These are phyloP conservation scores for Leptinotarsa texana DNA, from an alignment of 1,140 invertebrate genomes.

Conservation along the genomic window DNA sequence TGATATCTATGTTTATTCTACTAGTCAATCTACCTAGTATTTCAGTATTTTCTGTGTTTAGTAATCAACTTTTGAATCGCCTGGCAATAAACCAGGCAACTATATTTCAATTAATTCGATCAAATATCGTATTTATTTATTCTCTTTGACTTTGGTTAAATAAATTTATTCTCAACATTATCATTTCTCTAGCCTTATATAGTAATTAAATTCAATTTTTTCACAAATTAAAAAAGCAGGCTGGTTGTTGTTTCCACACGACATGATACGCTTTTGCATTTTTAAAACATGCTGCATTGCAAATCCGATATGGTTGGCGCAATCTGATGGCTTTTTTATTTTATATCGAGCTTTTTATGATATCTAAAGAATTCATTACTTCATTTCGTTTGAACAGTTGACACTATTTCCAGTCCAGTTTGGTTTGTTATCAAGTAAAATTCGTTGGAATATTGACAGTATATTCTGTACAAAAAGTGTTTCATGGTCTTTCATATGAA, in stretches of 20 bases:
- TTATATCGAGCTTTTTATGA: background rate
- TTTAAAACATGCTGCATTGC: constrained; percentile 6
- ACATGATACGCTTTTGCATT: constrained; percentile 15
- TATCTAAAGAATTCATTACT: constrained; percentile 19
- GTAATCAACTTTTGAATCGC: too few relatives aligned
- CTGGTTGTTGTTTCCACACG: background rate
- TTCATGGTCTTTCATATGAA: too few relatives aligned
- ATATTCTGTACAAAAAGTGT: too few relatives aligned
- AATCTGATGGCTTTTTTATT: constrained; percentile 8
- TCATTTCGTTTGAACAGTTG: background rate
- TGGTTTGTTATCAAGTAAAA: background rate
- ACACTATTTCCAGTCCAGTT: background rate
- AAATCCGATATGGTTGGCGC: background rate
- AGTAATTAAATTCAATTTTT: background rate
- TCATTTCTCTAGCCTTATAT: too few relatives aligned
- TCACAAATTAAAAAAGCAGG: background rate
- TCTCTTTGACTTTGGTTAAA: too few relatives aligned
- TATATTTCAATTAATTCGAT: too few relatives aligned
- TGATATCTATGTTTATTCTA: too few relatives aligned
- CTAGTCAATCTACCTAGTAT: too few relatives aligned
- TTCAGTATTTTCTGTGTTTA: too few relatives aligned
- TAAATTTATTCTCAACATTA: too few relatives aligned
- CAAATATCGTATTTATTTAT: too few relatives aligned
- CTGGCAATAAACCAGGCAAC: too few relatives aligned
- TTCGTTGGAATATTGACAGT: background rate